phyloP scores from a whole-genome alignment of 2,113 vertebrate genomes.

The Indicator indicator region DNA sequence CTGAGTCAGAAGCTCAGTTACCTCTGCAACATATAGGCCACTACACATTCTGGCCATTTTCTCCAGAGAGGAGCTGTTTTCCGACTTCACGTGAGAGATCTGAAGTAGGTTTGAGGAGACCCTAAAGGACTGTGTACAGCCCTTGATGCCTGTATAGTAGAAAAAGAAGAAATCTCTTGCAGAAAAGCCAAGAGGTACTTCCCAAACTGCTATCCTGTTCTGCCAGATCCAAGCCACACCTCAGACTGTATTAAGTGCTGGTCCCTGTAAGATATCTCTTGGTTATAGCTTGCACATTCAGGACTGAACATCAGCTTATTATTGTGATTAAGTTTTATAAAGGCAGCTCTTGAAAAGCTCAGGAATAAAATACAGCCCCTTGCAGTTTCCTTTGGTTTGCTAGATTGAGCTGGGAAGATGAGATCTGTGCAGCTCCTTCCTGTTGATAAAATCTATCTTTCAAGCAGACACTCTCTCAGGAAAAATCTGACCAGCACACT shows the following conservation, averaged over 20 bases:
- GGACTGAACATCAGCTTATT: background rate
- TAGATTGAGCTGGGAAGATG: background rate
- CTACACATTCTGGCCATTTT: background rate
- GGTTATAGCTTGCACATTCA: rapidly evolving
- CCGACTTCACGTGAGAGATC: background rate
- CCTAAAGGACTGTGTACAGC: background rate
- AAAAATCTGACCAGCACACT: background rate
- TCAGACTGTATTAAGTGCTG: background rate
- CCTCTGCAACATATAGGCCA: background rate
- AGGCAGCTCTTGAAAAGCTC: background rate
- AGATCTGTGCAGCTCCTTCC: background rate
- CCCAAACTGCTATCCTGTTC: background rate
- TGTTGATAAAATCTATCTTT: background rate
- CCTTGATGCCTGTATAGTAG: background rate
- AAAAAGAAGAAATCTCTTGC: background rate
- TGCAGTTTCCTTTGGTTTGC: background rate
- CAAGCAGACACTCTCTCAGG: background rate
- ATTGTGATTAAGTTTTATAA: background rate
- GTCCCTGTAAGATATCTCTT: background rate
- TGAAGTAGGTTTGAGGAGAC: background rate
- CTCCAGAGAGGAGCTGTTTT: background rate
- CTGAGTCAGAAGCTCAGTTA: background rate
- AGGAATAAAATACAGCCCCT: background rate
- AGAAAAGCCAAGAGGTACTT: background rate
- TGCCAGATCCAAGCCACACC: background rate